phyloP scores from a whole-genome alignment of 2,888 invertebrate genomes.

The Octonoba sinensis region DNA sequence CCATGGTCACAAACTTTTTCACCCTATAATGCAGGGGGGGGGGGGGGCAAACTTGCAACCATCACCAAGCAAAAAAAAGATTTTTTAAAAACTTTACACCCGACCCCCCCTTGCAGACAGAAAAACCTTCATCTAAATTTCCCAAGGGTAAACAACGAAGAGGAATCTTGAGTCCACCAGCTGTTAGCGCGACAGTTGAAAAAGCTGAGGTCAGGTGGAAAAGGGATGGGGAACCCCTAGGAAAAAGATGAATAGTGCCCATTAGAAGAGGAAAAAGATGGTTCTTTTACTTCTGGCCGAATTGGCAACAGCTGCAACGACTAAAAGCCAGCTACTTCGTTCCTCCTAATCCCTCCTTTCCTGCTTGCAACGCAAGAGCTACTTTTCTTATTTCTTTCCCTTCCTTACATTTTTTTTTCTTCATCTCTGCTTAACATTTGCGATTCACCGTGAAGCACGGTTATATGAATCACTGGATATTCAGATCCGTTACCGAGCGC shows the following conservation, averaged over 20 bases:
- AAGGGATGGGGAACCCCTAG: conserved; percentile 8
- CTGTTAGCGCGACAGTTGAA: conserved; percentile 32
- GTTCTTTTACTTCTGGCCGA: conserved; percentile 39
- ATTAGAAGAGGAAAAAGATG: conserved; percentile 53
- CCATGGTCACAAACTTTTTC: too few species aligned
- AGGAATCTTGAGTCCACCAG: conserved; percentile 18
- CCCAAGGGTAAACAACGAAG: conserved; percentile 13
- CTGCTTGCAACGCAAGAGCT: conserved; percentile 13
- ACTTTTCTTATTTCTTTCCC: conserved; percentile 3
- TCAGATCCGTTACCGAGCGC: too few species aligned
- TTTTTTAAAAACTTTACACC: too few species aligned
- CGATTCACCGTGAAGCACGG: too few species aligned
- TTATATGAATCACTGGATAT: too few species aligned
- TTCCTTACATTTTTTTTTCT: neutral
- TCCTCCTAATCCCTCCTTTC: conserved; percentile 30
- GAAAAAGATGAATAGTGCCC: conserved; percentile 54
- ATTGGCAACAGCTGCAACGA: conserved; percentile 52
- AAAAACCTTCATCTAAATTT: conserved; percentile 22
- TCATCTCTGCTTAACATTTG: neutral
- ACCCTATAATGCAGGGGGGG: too few species aligned
- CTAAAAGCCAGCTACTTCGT: conserved; percentile 2
- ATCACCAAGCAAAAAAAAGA: too few species aligned
- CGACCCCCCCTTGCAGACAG: conserved; percentile 7
- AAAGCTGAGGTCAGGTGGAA: conserved; percentile 56
- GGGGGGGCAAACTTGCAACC: too few species aligned